Percentiles rank a stretch among this genome's conserved stretches.
phyloP scores from a whole-genome alignment of 92 coral and sea anemone genomes.

The Pocillopora meandrina region DNA sequence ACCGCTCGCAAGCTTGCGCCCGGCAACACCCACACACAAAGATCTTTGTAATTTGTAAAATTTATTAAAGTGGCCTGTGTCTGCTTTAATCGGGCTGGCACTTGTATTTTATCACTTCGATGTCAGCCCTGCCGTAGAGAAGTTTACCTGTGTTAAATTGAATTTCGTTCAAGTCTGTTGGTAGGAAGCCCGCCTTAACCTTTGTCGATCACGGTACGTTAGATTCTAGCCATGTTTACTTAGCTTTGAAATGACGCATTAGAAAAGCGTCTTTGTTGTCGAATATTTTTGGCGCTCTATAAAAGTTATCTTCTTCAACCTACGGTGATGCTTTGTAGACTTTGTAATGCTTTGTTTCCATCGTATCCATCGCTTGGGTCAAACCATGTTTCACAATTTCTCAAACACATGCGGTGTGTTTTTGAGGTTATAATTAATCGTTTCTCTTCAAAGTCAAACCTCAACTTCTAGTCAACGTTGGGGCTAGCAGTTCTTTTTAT shows the following conservation, averaged over 20 bases:
- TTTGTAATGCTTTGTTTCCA: too few species aligned
- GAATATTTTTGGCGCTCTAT: neutral
- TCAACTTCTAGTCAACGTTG: too few species aligned
- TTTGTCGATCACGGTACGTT: neutral
- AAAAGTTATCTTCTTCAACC: too few species aligned
- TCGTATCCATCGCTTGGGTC: too few species aligned
- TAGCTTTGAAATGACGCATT: conserved; percentile 7
- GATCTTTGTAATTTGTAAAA: neutral
- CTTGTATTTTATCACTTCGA: neutral
- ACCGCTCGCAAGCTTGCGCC: neutral
- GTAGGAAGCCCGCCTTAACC: neutral
- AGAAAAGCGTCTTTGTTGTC: neutral
- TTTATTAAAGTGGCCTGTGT: too few species aligned
- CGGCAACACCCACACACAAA: neutral
- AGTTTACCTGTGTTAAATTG: neutral
- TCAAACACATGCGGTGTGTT: too few species aligned
- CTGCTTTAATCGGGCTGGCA: neutral
- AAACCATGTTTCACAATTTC: too few species aligned
- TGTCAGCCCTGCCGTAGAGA: neutral
- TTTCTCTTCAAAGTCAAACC: too few species aligned
- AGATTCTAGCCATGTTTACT: neutral
- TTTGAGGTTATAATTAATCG: too few species aligned
- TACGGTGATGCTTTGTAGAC: too few species aligned
- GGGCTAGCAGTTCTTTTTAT: too few species aligned
- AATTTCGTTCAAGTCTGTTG: neutral